Conservation (phyloP, 2,113 vertebrate species). For the Heteronetta atricapilla region DNA sequence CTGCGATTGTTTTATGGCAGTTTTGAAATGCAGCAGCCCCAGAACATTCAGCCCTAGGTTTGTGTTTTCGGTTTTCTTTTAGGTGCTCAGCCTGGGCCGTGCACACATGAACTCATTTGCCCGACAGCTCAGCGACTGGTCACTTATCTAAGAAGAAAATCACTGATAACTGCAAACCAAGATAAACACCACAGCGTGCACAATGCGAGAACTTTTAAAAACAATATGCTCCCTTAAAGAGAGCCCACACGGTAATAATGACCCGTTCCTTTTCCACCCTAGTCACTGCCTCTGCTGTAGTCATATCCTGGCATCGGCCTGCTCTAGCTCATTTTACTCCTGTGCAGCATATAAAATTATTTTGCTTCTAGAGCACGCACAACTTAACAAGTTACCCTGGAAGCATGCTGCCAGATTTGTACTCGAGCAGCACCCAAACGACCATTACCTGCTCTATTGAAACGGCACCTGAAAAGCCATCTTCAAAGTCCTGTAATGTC, state of each 20-base stretch:
- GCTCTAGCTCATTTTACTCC: neutral
- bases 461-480: neutral
- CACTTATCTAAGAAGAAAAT: conserved; percentile 50
- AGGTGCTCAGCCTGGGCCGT: neutral
- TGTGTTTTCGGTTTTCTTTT: neutral
- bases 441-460: neutral
- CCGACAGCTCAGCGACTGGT: conserved; percentile 7
- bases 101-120: conserved; percentile 29
- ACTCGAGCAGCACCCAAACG: neutral
- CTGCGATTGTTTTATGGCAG: conserved; percentile 50
- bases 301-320: neutral
- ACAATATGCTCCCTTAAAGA: conserved; percentile 16
- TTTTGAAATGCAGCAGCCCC: conserved; percentile 33
- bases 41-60: conserved; percentile 23
- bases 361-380: neutral
- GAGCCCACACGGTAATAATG: neutral
- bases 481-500: conserved; percentile 4
- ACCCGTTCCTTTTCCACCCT: neutral
- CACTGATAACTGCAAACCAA: conserved; percentile 40
- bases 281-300: neutral
- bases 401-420: neutral
- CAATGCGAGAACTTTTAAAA: conserved; percentile 18
- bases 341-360: neutral
- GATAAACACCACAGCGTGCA: neutral
- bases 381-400: neutral